Percentiles rank a stretch among this genome's conserved stretches.
These are phyloP conservation scores for Myiozetetes cayanensis DNA, from an alignment of 2,113 vertebrate species.

Conservation along the genomic window DNA sequence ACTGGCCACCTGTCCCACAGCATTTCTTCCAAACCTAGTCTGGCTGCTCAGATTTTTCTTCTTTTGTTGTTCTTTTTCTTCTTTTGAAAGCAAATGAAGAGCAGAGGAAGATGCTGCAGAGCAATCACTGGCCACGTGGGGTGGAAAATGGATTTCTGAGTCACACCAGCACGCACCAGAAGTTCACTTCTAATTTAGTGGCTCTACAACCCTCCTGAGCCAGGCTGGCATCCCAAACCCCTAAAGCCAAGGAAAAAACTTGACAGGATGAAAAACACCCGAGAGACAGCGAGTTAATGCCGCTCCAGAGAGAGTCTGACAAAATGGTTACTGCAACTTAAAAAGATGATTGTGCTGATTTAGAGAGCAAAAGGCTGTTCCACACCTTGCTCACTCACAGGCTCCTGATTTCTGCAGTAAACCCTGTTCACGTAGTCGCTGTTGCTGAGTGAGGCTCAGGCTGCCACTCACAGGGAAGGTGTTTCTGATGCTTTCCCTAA, in stretches of 20 bases:
- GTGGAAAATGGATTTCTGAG: background rate
- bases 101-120: background rate
- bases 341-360: background rate
- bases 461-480: background rate
- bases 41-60: background rate
- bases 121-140: background rate
- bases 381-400: background rate
- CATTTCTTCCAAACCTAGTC: background rate
- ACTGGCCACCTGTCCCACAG: background rate
- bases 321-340: background rate
- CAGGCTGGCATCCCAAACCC: background rate
- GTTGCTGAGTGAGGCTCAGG: background rate
- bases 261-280: background rate
- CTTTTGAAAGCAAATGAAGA: background rate
- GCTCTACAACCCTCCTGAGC: background rate
- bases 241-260: background rate
- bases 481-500: background rate
- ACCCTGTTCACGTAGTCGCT: rapidly evolving
- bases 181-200: background rate
- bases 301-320: background rate
- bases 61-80: background rate
- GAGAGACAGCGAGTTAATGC: background rate
- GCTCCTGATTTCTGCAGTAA: background rate
- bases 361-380: background rate
- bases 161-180: background rate